phyloP scores from a whole-genome alignment of 1,140 invertebrate species.

The Psix sp. region DNA sequence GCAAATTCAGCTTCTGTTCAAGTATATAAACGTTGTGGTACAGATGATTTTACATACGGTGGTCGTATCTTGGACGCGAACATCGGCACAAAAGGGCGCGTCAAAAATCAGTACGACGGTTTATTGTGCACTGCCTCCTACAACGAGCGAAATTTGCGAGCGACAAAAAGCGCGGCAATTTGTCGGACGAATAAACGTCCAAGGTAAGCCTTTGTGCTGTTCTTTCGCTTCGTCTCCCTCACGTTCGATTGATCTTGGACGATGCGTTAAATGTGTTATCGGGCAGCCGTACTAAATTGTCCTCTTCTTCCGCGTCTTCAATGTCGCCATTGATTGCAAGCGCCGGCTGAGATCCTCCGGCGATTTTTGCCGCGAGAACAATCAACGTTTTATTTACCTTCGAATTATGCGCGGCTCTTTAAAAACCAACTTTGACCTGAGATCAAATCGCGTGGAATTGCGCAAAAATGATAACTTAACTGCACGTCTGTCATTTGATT shows the following conservation, averaged over 20 bases:
- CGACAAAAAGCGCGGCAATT: constrained; percentile 23
- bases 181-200: constrained; percentile 29
- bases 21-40: constrained; percentile 45
- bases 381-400: constrained; percentile 45
- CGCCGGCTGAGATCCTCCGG: constrained; percentile 28
- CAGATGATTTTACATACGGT: constrained; percentile 52
- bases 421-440: constrained; percentile 41
- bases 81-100: constrained; percentile 11
- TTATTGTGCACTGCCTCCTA: constrained; percentile 1
- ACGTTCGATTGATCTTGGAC: constrained; percentile 44
- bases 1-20: constrained; percentile 54
- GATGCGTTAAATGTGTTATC: constrained; percentile 43
- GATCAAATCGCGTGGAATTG: constrained; percentile 11
- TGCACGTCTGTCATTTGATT: constrained; percentile 6
- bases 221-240: constrained; percentile 4
- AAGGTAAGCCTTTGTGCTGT: constrained; percentile 11
- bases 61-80: constrained; percentile 13
- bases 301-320: constrained; percentile 52
- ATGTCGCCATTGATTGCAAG: constrained; percentile 45
- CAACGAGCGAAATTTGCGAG: constrained; percentile 6
- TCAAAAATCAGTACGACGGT: constrained; percentile 20
- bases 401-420: constrained; percentile 18
- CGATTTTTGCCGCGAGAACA: constrained; percentile 30
- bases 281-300: constrained; percentile 50
- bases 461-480: constrained; percentile 30